Percentiles rank a stretch among this genome's conserved stretches.
Conservation (phyloP, 2,888 invertebrate species). For the Mantis religiosa region DNA sequence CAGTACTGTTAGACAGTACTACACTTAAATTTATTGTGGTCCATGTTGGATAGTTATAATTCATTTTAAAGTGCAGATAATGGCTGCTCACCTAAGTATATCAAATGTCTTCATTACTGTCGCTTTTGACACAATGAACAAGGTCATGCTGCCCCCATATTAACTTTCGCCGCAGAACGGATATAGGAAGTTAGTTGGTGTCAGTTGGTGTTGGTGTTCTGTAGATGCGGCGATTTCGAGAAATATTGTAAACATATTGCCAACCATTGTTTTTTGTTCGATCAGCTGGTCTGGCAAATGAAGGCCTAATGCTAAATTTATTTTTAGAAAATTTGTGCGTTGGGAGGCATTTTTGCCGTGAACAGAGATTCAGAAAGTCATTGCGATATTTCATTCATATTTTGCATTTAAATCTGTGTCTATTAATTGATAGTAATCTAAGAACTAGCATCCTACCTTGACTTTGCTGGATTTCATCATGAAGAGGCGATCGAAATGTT, state of each 20-base stretch:
- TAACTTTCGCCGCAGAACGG: background rate
- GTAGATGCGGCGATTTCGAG: background rate
- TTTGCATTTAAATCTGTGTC: background rate
- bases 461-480: constrained; percentile 6
- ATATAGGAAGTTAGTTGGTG: background rate
- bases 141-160: background rate
- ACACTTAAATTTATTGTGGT: too few species aligned
- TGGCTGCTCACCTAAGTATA: too few species aligned
- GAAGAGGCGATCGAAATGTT: constrained; percentile 25
- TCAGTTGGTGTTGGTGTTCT: too few species aligned
- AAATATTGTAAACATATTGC: background rate
- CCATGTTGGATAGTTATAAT: too few species aligned
- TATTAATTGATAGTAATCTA: background rate
- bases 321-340: constrained; percentile 3
- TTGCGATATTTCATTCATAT: background rate
- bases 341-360: background rate
- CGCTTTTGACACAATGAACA: background rate
- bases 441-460: background rate
- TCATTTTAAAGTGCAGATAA: too few species aligned
- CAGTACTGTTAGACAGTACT: too few species aligned
- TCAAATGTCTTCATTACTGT: too few species aligned
- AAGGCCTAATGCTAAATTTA: background rate
- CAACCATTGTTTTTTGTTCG: background rate
- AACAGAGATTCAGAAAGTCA: background rate
- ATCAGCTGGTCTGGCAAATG: background rate